A percentile compares a stretch with the other conserved stretches of the same genome.
Conservation (phyloP, 2,888 invertebrate genomes). For the Panopea generosa region DNA sequence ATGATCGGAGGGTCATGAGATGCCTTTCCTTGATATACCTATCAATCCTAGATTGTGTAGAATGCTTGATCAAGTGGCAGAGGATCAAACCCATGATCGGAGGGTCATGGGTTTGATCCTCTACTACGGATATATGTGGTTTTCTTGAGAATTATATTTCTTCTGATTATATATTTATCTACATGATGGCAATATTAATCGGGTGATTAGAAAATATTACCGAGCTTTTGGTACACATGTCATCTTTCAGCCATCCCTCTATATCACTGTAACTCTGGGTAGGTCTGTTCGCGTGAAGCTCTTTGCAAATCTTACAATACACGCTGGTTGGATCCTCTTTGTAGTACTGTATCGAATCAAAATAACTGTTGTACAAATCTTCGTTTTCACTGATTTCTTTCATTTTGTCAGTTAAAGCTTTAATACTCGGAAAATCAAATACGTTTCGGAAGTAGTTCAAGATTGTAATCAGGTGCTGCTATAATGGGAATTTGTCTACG, state of each 20-base stretch:
- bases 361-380: conserved; percentile 67
- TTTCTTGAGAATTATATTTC: no score
- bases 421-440: conserved; percentile 61
- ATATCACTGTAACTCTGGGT: conserved; percentile 64
- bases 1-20: no score
- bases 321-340: conserved; percentile 51
- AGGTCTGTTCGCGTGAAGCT: conserved; percentile 63
- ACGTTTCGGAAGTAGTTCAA: conserved; percentile 54
- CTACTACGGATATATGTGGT: no score
- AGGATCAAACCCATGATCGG: no score
- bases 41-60: no score
- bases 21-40: no score
- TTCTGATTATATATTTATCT: no score
- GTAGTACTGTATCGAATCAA: conserved; percentile 69
- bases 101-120: no score
- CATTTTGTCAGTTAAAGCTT: conserved; percentile 64
- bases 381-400: conserved; percentile 63
- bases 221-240: conserved; percentile 55
- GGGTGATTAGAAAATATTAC: no score
- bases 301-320: conserved; percentile 71
- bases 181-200: no score
- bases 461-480: conserved; percentile 61
- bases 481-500: conserved; percentile 72
- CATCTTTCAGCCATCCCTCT: conserved; percentile 65
- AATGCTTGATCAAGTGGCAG: no score